Percentiles rank a stretch among this genome's conserved stretches.
Evolutionary conservation across 2,888 invertebrate genomes (phyloP).

Genomic region (Plagiodera versicolora): DNA sequence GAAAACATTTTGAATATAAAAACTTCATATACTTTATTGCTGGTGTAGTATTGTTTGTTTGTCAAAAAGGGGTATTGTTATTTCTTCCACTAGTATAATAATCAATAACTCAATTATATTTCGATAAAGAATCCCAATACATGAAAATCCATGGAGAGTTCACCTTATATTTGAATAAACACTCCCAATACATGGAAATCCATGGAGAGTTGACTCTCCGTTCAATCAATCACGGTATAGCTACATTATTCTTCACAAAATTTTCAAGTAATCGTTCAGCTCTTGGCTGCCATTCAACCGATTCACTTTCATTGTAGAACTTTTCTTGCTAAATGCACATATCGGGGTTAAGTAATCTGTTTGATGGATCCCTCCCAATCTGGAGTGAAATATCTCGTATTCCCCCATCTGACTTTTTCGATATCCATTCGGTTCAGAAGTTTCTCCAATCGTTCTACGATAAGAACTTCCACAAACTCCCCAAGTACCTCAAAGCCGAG

Average conservation of each 20-base stretch:
- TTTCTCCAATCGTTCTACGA: background rate
- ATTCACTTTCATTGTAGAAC: background rate
- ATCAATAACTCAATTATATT: too few species aligned
- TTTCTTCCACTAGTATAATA: too few species aligned
- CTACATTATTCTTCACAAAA: background rate
- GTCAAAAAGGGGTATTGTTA: too few species aligned
- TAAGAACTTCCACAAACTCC: slow-evolving; percentile 1
- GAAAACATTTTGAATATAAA: too few species aligned
- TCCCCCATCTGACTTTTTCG: background rate
- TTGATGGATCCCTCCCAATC: background rate
- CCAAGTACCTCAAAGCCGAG: slow-evolving; percentile 19
- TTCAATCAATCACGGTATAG: too few species aligned
- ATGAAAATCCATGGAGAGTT: too few species aligned
- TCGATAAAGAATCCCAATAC: too few species aligned
- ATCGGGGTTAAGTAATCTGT: background rate
- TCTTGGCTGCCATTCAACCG: background rate
- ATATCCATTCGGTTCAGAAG: background rate
- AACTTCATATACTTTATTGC: too few species aligned
- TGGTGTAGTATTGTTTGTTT: too few species aligned
- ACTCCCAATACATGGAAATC: too few species aligned
- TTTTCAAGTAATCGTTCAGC: background rate
- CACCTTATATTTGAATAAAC: too few species aligned
- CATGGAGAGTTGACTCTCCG: too few species aligned
- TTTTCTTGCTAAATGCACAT: background rate
- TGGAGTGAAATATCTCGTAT: background rate